Evolutionary conservation across 2,797 vertebrate species (phyloP), one percentile per base, ranked within the genome.

Genomic region (Cossypha heuglini): DNA sequence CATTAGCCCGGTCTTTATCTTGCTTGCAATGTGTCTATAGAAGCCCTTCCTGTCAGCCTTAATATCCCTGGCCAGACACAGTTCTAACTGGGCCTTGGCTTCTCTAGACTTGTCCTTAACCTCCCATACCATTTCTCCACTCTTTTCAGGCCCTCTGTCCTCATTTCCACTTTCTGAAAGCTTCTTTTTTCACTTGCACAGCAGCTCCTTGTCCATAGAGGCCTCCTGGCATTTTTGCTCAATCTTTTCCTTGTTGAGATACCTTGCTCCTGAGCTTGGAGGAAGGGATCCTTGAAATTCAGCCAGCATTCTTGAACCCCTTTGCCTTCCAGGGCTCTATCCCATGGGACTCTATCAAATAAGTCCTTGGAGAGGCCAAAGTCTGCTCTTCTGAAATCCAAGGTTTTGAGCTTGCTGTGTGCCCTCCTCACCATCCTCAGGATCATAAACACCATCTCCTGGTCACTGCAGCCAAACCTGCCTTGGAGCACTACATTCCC

Each of bases 341-440:
- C 16, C 11, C 9, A 28, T 13, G 28, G 31, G 24, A 51, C 24
- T 58, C 9, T 64, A 33, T 8, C 24, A n/a, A 43, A 16, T 1
- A 38, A 38, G 9, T 58, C 13, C 13, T 72, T 64, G 51, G 46
- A 51, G 37, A 51, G 11, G 45, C 43, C 11, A 9, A 11, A 51
- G 24, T 64, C 17, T 72, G 4, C 13, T 38, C 28, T 45, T 11
- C n/a, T 45, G 24, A 64, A 51, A 5, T 38, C 17, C n/a, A 33
- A 24, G n/a, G 13, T 6, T 4, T 1, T 72, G 58, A 42, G 18
- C 28, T 51, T 64, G 22, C 13, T n/a, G 16, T 1, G 0, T 49
- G 13, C 11, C 13, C 11, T 37, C 28, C 13, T 72, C 0, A 0
- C 9, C 38, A 1, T n/a, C 24, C 38, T 66, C n/a, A 43, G 22